Evolutionary conservation across 2,888 invertebrate genomes (phyloP), one percentile per base, ranked within the genome.

Genomic region (Plebejus anna): DNA sequence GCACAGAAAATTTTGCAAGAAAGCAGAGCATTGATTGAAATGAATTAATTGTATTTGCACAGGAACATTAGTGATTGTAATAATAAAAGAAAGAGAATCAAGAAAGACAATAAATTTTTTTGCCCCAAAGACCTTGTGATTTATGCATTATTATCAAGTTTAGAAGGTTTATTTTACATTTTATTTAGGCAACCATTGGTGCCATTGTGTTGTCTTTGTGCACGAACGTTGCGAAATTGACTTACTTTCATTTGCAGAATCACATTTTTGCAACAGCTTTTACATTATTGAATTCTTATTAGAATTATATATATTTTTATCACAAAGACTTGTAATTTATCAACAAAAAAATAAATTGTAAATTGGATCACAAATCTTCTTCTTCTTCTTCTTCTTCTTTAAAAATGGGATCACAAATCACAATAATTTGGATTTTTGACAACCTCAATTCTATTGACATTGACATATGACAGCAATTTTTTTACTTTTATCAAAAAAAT

Each of bases 401-500:
- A 22, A 22, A 22, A 22, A 22, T 22, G 22, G 22, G 22, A 22
- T 22, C 22, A 22, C 22, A 22, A 22, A 22, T 22, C 22, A 22
- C 22, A 22, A 22, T 22, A 22, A 22, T 22, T 22, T 22, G 22
- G 38, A 77, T 57, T 77, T 72, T 72, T 75, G 75, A 77, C 76
- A 51, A 55, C 78, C 76, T 32, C 70, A 77, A 36, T 70, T 75
- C 55, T 76, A 76, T 78, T 77, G 76, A 79, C 77, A 78, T 36
- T 82, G 82, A 82, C 83, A 82, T 80, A 80, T 78, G 80, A 76
- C 78, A 80, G 79, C 73, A 76, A 78, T 70, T 61, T 77, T 77
- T 79, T 76, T 71, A 77, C 76, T 76, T 73, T 78, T 76, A 78
- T 77, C 76, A 75, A 76, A 75, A 55, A 70, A 55, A 76, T 80